Evolutionary conservation across 2,113 vertebrate genomes (phyloP).

Genomic region (Rostratula benghalensis): DNA sequence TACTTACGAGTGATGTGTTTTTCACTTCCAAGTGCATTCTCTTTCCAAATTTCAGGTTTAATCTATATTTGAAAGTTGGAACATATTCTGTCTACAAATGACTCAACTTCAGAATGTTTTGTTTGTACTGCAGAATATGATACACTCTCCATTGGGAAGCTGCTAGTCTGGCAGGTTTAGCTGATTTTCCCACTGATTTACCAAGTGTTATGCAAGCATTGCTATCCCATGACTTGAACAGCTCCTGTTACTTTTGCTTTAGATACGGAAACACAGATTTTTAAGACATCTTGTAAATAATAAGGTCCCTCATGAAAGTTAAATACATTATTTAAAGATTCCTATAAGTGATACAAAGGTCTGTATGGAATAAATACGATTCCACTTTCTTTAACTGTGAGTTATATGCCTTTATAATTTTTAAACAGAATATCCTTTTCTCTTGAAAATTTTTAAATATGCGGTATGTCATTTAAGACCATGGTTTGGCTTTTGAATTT

Average conservation of each 20-base stretch:
- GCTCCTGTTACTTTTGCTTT: conserved; percentile 5
- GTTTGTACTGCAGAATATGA: conserved; percentile 43
- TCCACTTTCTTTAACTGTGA: background rate
- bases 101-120: conserved; percentile 30
- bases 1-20: background rate
- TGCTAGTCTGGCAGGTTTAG: background rate
- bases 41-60: conserved; percentile 12
- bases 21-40: background rate
- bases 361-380: background rate
- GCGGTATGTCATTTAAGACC: background rate
- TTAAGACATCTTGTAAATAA: background rate
- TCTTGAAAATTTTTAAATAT: background rate
- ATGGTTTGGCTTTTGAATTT: conserved; percentile 20
- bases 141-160: conserved; percentile 3
- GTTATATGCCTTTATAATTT: background rate
- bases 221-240: background rate
- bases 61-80: conserved; percentile 19
- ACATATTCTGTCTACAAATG: background rate
- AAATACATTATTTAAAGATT: background rate
- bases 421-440: background rate
- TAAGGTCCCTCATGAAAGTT: background rate
- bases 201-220: conserved; percentile 32
- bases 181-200: conserved; percentile 32
- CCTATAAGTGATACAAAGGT: background rate
- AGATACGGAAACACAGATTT: background rate